phyloP scores from a whole-genome alignment of 2,797 vertebrate genomes.

The Typhlichthys subterraneus region DNA sequence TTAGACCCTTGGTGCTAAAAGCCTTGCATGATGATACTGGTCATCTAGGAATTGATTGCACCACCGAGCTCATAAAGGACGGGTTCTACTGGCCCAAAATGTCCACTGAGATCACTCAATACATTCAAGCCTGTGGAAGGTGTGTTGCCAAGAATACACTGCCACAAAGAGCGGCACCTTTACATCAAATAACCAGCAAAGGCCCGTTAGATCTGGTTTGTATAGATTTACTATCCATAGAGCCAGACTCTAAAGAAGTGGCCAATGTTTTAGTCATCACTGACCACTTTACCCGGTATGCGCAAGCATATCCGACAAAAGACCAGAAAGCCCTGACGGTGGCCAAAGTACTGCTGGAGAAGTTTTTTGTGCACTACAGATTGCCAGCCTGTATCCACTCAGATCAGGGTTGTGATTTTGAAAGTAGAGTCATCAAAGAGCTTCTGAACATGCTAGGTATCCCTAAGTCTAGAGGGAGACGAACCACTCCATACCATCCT shows the following conservation, averaged over 20 bases:
- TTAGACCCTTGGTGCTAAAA: background rate
- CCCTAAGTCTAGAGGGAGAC: background rate
- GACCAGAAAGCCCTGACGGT: conserved; percentile 5
- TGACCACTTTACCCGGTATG: conserved; percentile 10
- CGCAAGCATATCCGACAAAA: conserved; percentile 1
- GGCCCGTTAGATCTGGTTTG: background rate
- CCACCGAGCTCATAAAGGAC: background rate
- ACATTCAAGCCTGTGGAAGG: conserved; percentile 1
- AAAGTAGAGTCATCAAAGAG: conserved; percentile 2
- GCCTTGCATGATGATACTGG: background rate
- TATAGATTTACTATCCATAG: background rate
- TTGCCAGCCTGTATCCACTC: conserved; percentile 3
- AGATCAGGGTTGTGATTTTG: conserved; percentile 1
- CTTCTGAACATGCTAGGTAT: background rate
- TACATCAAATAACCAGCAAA: background rate
- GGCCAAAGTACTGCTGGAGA: background rate
- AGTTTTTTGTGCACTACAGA: conserved; percentile 3
- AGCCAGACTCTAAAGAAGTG: conserved; percentile 6
- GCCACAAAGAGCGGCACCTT: background rate
- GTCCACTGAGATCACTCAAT: background rate
- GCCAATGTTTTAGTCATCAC: conserved; percentile 8
- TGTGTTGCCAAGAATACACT: conserved; percentile 1
- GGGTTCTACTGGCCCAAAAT: conserved; percentile 14
- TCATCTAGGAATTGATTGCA: conserved; percentile 5
- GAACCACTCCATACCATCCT: background rate